Evolutionary conservation across 2,888 invertebrate species (phyloP), one percentile per base, ranked within the genome.

Genomic region (Lasioglossum vierecki): DNA sequence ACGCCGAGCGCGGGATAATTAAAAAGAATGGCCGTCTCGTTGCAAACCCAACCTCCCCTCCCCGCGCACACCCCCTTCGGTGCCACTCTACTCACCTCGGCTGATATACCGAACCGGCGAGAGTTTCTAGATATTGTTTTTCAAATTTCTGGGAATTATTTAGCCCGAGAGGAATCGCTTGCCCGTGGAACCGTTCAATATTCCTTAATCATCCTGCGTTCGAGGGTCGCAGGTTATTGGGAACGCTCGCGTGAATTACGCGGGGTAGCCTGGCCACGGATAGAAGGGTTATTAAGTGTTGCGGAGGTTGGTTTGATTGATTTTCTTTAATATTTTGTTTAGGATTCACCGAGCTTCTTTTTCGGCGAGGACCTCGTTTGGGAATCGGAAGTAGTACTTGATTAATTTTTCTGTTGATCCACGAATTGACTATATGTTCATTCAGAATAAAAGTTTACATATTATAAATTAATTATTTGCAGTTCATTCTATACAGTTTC

Each of bases 1-100:
- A 68, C 82, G 74, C 49, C 53, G 44, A 53, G 26, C 49, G 63
- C 44, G 71, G 68, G 79, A 85, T 84, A 76, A 83, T 83, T 83
- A 71, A 81, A 83, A 44, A 53, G 77, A 70, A 39, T 49, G 68
- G 77, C 39, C 35, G 68, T 68, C 77, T 70, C 41, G 22, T 3
- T 15, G 22, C 41, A 30, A 39, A 35, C 18, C 68, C 68, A 1
- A n/a, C 41, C n/a, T 9, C 11, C 4, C 4, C 26, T 1, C 9
- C 22, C n/a, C 44, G 39, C 44, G 35, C 30, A 3, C 22, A 11
- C 26, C 41, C 46, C 2, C 30, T 1, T 0, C 66, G 18, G 13
- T n/a, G 41, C n/a, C 5, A 13, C 70, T 39, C 41, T 70, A 35
- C 68, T 39, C 68, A 11, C 68, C 11, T 39, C 35, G 76, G n/a